phyloP scores from a whole-genome alignment of 2,797 vertebrate genomes.

The Coracias cyanogaster region DNA sequence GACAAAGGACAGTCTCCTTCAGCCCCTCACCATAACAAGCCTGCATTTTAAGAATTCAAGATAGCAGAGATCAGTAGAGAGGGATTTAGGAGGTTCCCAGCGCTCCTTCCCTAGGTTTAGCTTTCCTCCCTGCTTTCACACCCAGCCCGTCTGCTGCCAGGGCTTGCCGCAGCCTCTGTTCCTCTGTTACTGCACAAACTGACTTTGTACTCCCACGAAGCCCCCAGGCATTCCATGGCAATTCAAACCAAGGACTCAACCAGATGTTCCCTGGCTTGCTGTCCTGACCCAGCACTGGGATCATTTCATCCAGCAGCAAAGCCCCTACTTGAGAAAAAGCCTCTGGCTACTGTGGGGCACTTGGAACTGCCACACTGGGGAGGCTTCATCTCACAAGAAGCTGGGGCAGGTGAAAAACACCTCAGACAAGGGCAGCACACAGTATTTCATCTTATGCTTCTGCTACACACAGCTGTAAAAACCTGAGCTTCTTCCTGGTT shows the following conservation, averaged over 20 bases:
- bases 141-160: too few relatives aligned
- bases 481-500: not conserved
- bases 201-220: not conserved
- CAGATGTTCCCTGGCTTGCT: rapidly evolving
- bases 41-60: not conserved
- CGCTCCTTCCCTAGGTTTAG: not conserved
- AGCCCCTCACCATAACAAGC: too few relatives aligned
- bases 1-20: not conserved
- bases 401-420: not conserved
- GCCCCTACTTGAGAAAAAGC: not conserved
- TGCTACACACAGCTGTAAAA: not conserved
- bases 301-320: not conserved
- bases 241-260: not conserved
- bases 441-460: not conserved
- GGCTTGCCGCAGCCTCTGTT: not conserved
- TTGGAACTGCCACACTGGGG: not conserved
- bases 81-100: not conserved
- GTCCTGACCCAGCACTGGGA: rapidly evolving
- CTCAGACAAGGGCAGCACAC: not conserved
- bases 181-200: not conserved
- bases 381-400: not conserved
- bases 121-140: not conserved
- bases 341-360: rapidly evolving
- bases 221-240: rapidly evolving
- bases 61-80: not conserved